These are phyloP conservation scores for Eurosta solidaginis DNA, from an alignment of 1,140 invertebrate species.

Conservation along the genomic window DNA sequence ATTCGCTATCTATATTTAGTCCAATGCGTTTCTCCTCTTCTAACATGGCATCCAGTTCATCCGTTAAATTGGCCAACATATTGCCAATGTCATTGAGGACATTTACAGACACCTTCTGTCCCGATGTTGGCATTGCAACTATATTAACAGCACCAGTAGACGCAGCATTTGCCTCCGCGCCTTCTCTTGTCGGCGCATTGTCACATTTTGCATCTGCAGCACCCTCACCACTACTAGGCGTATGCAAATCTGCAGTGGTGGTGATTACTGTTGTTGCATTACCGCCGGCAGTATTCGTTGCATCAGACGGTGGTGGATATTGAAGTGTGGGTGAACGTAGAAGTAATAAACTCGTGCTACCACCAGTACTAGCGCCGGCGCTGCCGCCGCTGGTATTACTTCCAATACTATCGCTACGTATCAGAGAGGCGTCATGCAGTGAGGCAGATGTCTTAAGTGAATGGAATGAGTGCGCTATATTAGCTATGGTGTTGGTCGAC, in stretches of 20 bases:
- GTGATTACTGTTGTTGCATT: conserved; percentile 28
- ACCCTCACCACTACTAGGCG: neutral
- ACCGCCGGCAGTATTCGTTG: conserved; percentile 40
- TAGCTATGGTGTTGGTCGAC: conserved; percentile 57
- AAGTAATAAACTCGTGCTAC: conserved; percentile 38
- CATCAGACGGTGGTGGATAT: conserved; percentile 33
- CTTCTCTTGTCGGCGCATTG: conserved; percentile 26
- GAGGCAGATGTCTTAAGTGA: conserved; percentile 57
- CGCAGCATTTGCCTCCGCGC: neutral
- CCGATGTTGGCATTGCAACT: conserved; percentile 33
- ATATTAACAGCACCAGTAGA: neutral
- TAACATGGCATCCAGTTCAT: conserved; percentile 92
- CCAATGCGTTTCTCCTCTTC: conserved; percentile 87
- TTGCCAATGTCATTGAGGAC: conserved; percentile 96
- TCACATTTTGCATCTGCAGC: neutral
- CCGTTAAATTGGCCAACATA: conserved; percentile 92
- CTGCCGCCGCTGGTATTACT: conserved; percentile 50
- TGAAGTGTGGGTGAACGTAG: conserved; percentile 54
- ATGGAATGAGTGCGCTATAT: conserved; percentile 58
- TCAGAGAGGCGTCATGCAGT: conserved; percentile 53
- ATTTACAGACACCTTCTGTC: conserved; percentile 73
- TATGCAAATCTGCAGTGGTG: conserved; percentile 27
- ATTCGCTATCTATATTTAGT: conserved; percentile 65
- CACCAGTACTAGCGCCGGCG: conserved; percentile 34
- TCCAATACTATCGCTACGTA: conserved; percentile 50